A percentile compares a stretch with the other conserved stretches of the same genome.
Evolutionary conservation across 2,888 invertebrate species (phyloP).

Genomic region (Poecilus cupreus): DNA sequence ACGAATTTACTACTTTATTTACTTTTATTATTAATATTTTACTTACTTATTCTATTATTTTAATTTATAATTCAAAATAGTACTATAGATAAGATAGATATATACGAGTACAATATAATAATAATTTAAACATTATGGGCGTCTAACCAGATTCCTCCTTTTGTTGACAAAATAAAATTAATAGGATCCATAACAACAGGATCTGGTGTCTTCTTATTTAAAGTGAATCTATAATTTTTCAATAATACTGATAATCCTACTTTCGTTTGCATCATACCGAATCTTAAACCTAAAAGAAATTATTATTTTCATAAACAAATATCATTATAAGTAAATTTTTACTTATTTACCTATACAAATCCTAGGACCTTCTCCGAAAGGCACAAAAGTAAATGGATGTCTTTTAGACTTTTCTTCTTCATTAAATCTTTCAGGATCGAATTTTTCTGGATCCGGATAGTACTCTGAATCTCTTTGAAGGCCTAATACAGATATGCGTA

Average conservation of each 20-base stretch:
- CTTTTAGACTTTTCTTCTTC: slow-evolving; percentile 67
- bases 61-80: too few species aligned
- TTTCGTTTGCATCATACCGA: slow-evolving; percentile 19
- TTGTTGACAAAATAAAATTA: neutral
- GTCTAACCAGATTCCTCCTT: slow-evolving; percentile 16
- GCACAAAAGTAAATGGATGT: neutral
- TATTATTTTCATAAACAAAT: neutral
- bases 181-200: neutral
- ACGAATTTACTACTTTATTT: too few species aligned
- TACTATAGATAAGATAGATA: too few species aligned
- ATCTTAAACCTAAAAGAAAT: neutral
- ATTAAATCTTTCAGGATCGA: slow-evolving; percentile 77
- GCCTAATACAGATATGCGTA: slow-evolving; percentile 64
- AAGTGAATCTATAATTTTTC: slow-evolving; percentile 17
- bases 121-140: neutral
- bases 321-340: neutral
- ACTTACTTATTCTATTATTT: too few species aligned
- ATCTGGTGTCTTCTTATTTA: neutral
- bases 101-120: too few species aligned
- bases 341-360: slow-evolving; percentile 70
- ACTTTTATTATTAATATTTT: too few species aligned
- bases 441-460: slow-evolving; percentile 75
- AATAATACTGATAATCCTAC: slow-evolving; percentile 1
- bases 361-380: slow-evolving; percentile 72
- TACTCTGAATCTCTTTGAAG: slow-evolving; percentile 67